Evolutionary conservation across 2,113 vertebrate genomes (phyloP), one percentile per base, ranked within the genome.

Genomic region (Ibidorhyncha struthersii): DNA sequence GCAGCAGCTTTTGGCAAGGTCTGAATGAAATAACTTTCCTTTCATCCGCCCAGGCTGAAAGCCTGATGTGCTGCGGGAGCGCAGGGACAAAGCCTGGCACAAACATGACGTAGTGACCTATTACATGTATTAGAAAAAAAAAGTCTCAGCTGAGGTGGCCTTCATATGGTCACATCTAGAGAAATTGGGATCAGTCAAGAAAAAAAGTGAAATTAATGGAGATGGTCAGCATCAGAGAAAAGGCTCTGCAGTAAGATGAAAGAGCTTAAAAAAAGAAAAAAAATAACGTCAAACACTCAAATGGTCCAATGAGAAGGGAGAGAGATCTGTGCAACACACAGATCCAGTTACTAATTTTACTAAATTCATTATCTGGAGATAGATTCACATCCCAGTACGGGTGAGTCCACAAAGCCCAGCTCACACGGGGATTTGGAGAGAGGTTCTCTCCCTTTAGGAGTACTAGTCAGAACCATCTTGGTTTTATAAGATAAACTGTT

Each of bases 361-460:
- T 49, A 10, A 4, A 41, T 20, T 15, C 20, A 14, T 36, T 27
- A 14, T 9, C 45, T 32, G 5, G 32, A 38, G 23, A 16, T 2
- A n/a, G 41, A 27, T 6, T 30, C 27, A 10, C 21, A 9, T 22
- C 41, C 52, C 29, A 15, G 1, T 4, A 27, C 14, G 38, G 38
- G 25, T 2, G 9, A 27, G 26, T 19, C 43, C 63, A 14, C 45
- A 53, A 4, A 36, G 32, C 34, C 23, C 50, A 49, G 66, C 40
- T 61, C 40, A 10, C 6, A 0, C 4, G 6, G 1, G 19, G 61
- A 5, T 23, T 2, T 8, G 10, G 23, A 43, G 49, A 25, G 34
- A n/a, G 30, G 30, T 8, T 45, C 32, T 43, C 56, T 32, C 29
- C 50, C 18, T 19, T 26, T 9, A 40, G 20, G 4, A 22, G 23